A percentile compares a stretch with the other conserved stretches of the same genome.
These are phyloP conservation scores for Hylyphantes graminicola DNA, from an alignment of 1,140 invertebrate genomes.

Conservation along the genomic window DNA sequence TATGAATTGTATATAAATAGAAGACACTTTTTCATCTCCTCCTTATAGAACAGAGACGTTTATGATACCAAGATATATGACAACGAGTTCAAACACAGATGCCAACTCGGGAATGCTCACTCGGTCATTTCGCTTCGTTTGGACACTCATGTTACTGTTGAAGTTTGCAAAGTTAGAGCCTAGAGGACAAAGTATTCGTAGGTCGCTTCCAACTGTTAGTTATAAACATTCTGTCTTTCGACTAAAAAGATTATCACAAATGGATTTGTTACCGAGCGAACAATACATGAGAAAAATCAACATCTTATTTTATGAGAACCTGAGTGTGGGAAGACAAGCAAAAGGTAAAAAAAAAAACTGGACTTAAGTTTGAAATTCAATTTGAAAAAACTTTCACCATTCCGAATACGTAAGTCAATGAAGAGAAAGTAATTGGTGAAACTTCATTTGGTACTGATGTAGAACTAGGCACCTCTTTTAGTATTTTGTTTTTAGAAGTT, in stretches of 20 bases:
- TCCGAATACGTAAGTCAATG: constrained; percentile 12
- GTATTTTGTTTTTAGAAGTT: too few relatives aligned
- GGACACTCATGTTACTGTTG: constrained; percentile 53
- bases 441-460: too few relatives aligned
- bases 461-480: too few relatives aligned
- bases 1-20: constrained; percentile 49
- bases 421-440: neutral
- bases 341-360: too few relatives aligned
- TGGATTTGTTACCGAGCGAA: too few relatives aligned
- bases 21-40: constrained; percentile 27
- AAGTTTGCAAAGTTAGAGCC: constrained; percentile 55
- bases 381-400: neutral
- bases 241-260: neutral
- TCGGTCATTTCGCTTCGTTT: constrained; percentile 23
- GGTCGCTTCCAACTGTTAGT: constrained; percentile 56
- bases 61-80: constrained; percentile 29
- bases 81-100: constrained; percentile 49
- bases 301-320: too few relatives aligned
- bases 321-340: too few relatives aligned
- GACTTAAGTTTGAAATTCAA: too few relatives aligned
- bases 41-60: constrained; percentile 32
- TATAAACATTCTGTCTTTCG: constrained; percentile 48
- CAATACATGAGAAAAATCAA: too few relatives aligned
- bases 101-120: constrained; percentile 47
- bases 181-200: constrained; percentile 54